phyloP scores from a whole-genome alignment of 2,888 invertebrate genomes.

The Xestia c-nigrum region DNA sequence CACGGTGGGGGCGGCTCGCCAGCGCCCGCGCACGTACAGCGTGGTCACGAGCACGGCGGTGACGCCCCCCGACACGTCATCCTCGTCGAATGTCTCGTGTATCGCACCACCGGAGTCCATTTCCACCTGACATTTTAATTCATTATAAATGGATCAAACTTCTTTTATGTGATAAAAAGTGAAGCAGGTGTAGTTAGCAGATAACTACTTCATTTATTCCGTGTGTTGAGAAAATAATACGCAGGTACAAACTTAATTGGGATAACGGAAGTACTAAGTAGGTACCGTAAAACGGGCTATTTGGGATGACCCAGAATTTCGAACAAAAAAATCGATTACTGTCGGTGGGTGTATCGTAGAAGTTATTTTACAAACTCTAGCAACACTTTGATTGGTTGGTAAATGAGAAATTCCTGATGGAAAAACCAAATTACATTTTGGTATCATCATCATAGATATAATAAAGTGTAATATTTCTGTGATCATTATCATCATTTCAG shows the following conservation, averaged over 20 bases:
- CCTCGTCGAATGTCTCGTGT: conserved; percentile 84
- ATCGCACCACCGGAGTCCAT: conserved; percentile 83
- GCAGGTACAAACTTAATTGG: background rate
- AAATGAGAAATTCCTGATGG: too few relatives aligned
- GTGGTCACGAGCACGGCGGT: conserved; percentile 79
- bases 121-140: conserved; percentile 75
- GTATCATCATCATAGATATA: too few relatives aligned
- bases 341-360: too few relatives aligned
- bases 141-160: background rate
- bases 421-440: too few relatives aligned
- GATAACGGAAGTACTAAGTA: too few relatives aligned
- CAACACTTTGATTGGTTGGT: too few relatives aligned
- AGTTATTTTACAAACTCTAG: too few relatives aligned
- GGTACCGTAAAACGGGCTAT: too few relatives aligned
- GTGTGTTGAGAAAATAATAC: background rate
- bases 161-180: background rate
- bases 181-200: background rate
- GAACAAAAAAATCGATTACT: too few relatives aligned
- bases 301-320: too few relatives aligned
- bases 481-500: too few relatives aligned
- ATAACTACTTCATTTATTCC: background rate
- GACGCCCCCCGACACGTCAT: conserved; percentile 78
- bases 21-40: conserved; percentile 82
- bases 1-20: conserved; percentile 86
- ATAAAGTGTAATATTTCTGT: too few relatives aligned